Conservation (phyloP, 1,140 invertebrate genomes). For the Augochlora pura region DNA sequence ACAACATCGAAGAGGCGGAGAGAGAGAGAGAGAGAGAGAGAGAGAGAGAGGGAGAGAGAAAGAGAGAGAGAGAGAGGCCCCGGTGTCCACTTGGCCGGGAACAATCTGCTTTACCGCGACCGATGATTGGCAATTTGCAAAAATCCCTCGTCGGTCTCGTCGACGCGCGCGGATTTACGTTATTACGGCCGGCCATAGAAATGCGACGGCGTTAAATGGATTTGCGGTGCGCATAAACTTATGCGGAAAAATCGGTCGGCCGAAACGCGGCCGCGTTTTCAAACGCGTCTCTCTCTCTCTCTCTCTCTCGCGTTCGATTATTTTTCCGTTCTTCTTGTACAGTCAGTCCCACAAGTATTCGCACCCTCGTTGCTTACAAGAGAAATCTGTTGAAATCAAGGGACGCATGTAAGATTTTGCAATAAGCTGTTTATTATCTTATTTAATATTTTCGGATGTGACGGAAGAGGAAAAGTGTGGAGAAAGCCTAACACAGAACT, state of each 20-base stretch:
- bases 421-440: too few species aligned
- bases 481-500: too few species aligned
- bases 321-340: too few species aligned
- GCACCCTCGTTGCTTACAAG: too few species aligned
- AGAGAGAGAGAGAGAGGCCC: too few species aligned
- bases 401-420: too few species aligned
- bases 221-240: conserved; percentile 55
- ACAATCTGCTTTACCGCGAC: conserved; percentile 67
- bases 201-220: conserved; percentile 40
- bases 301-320: too few species aligned
- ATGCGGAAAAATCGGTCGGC: conserved; percentile 4
- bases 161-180: conserved; percentile 47
- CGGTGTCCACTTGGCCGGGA: conserved; percentile 54
- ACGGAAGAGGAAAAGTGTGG: too few species aligned
- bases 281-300: neutral
- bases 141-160: conserved; percentile 65
- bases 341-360: too few species aligned
- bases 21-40: too few species aligned
- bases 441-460: too few species aligned
- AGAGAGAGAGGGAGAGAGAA: neutral
- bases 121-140: conserved; percentile 74
- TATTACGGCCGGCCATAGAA: conserved; percentile 38
- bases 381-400: too few species aligned
- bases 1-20: conserved; percentile 34
- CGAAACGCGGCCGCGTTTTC: conserved; percentile 22